Evolutionary conservation across 2,113 vertebrate genomes (phyloP), one percentile per base, ranked within the genome.

Genomic region (Melospiza georgiana): DNA sequence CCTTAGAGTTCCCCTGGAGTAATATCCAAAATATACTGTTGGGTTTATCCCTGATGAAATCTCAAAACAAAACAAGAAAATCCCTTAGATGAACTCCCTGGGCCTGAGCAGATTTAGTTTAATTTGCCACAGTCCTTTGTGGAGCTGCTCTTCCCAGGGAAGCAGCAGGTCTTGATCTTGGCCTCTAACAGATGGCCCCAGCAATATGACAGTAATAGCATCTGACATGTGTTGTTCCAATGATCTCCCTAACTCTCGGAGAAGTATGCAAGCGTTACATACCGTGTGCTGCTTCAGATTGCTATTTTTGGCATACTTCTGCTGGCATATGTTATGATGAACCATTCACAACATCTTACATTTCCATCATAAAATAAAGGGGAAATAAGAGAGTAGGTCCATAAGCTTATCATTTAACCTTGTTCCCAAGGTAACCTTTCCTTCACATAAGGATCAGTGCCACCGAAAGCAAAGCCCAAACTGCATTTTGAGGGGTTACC

Each of bases 141-240:
- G 92, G 95, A 96, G 87, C 96, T 97, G 90, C 89, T 95, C 75
- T 95, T 97, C 89, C 96, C 74, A 21, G 86, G 89, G 96, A 96
- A 28, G 63, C 97, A 97, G 97, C 97, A 97, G 97, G 97, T 98
- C 97, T 94, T 96, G 97, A 97, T 98, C 98, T 95, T 94, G 96
- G 97, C 95, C 97, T 97, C 91, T 93, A 98, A 97, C 98, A 98
- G 98, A 98, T 98, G 98, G 98, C 94, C 98, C 97, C 97, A 95
- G 94, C 96, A 94, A 92, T 79, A 80, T 98, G 98, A 98, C 93
- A 91, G 84, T 98, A 98, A 98, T 97, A 96, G 94, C 94, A 98
- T 98, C 96, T 98, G 98, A 98, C 98, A 97, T 98, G 97, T 98
- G 98, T 97, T 98, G 94, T 97, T 98, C 93, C 97, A 95, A 95